Evolutionary conservation across 2,113 vertebrate genomes (phyloP).

Genomic region (Cettia cetti): DNA sequence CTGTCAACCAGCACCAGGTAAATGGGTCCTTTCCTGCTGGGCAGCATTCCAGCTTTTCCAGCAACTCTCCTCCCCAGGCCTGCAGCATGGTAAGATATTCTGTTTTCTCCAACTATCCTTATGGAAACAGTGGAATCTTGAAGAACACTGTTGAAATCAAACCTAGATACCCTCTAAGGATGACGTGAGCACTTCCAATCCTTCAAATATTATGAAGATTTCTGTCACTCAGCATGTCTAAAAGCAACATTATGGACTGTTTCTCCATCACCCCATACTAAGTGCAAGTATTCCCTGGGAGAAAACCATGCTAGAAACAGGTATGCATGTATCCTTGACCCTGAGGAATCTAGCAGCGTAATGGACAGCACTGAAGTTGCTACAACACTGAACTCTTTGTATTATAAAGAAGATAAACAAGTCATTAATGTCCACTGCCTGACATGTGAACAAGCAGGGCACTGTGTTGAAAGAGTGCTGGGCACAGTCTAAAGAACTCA

Average conservation of each 20-base stretch:
- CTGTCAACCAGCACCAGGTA: background rate
- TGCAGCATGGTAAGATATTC: background rate
- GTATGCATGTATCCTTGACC: rapidly evolving
- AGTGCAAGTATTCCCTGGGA: background rate
- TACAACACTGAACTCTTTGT: background rate
- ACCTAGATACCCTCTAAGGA: background rate
- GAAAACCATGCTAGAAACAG: background rate
- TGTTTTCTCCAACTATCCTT: background rate
- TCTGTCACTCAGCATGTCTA: background rate
- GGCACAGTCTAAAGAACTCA: background rate
- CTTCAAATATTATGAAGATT: background rate
- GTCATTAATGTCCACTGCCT: background rate
- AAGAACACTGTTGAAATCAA: background rate
- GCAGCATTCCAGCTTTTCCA: background rate
- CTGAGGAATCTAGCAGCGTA: background rate
- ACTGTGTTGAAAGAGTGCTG: background rate
- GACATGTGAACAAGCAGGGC: background rate
- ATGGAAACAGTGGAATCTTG: background rate
- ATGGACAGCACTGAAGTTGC: background rate
- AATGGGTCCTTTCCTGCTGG: background rate
- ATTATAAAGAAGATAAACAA: background rate
- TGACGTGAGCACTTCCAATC: background rate
- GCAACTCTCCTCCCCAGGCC: background rate
- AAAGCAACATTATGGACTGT: background rate
- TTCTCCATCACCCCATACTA: background rate